A percentile compares a stretch with the other conserved stretches of the same genome.
phyloP scores from a whole-genome alignment of 2,888 invertebrate species.

The Cerceris rybyensis region DNA sequence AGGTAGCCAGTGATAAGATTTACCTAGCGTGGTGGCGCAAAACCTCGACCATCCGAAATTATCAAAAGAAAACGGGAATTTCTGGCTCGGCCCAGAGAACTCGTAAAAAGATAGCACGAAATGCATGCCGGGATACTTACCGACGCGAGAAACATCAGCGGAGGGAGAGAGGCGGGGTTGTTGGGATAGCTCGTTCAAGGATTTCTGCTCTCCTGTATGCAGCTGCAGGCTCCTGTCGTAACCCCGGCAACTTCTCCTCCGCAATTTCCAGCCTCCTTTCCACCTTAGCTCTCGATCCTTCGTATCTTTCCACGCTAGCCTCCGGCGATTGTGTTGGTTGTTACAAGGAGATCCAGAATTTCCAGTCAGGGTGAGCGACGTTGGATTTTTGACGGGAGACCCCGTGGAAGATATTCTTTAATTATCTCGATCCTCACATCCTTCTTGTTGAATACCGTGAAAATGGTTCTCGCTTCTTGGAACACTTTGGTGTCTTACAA shows the following conservation, averaged over 20 bases:
- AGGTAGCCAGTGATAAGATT: conserved; percentile 45
- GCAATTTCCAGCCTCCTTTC: conserved; percentile 23
- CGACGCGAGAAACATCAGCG: not conserved
- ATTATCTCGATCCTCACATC: not conserved
- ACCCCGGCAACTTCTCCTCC: conserved; percentile 34
- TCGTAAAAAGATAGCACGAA: conserved; percentile 40
- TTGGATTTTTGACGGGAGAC: conserved; percentile 39
- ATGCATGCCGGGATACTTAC: conserved; percentile 14
- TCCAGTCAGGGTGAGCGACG: conserved; percentile 53
- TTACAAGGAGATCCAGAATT: conserved; percentile 59
- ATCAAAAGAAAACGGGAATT: conserved; percentile 50
- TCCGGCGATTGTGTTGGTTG: conserved; percentile 40
- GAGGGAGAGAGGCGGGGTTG: conserved; percentile 21
- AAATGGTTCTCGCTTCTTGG: too few relatives aligned
- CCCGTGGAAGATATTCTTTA: not conserved
- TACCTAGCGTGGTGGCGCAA: conserved; percentile 4
- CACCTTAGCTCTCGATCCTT: conserved; percentile 55
- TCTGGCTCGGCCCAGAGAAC: conserved; percentile 33
- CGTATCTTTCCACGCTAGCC: conserved; percentile 53
- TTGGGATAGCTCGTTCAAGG: conserved; percentile 60
- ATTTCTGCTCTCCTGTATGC: conserved; percentile 59
- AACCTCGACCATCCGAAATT: conserved; percentile 39
- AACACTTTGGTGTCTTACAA: too few relatives aligned
- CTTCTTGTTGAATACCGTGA: not conserved
- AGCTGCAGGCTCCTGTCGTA: conserved; percentile 58